Conservation (phyloP, 2,113 vertebrate genomes). For the Triplophysa tibetana region DNA sequence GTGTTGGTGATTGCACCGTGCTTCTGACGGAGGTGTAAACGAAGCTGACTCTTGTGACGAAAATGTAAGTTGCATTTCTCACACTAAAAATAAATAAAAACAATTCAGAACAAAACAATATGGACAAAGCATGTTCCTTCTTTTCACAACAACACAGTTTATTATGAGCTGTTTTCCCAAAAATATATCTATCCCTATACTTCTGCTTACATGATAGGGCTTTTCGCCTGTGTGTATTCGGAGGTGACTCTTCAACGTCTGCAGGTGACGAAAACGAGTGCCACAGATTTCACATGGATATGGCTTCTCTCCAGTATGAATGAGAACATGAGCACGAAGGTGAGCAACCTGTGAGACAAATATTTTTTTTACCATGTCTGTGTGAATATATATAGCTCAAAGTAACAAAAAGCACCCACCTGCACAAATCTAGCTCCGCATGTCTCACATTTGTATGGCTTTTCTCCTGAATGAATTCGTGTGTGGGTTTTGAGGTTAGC, state of each 20-base stretch:
- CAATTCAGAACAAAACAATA: slow-evolving; percentile 2
- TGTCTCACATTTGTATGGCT: slow-evolving; percentile 98
- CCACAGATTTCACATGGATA: slow-evolving; percentile 98
- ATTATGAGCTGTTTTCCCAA: no score
- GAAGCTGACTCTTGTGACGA: slow-evolving; percentile 97
- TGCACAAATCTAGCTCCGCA: slow-evolving; percentile 90
- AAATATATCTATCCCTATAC: background rate
- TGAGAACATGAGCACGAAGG: slow-evolving; percentile 93
- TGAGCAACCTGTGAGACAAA: slow-evolving; percentile 84
- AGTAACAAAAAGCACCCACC: slow-evolving; percentile 62
- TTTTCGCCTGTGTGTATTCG: slow-evolving; percentile 98
- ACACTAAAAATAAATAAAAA: slow-evolving; percentile 74
- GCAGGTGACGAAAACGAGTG: slow-evolving; percentile 94
- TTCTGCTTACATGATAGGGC: slow-evolving; percentile 90
- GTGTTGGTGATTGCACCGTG: slow-evolving; percentile 99
- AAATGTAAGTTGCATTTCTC: slow-evolving; percentile 99
- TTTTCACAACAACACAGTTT: no score
- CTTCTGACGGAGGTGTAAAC: slow-evolving; percentile 95
- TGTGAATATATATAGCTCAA: background rate
- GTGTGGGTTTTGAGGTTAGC: slow-evolving; percentile 99
- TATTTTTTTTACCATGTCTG: background rate
- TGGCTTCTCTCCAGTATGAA: slow-evolving; percentile 97
- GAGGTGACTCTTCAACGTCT: slow-evolving; percentile 96
- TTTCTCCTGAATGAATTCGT: slow-evolving; percentile 98
- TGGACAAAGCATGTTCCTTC: background rate